Conservation (phyloP, 2,113 vertebrate species). For the Myrmecophaga tridactyla region DNA sequence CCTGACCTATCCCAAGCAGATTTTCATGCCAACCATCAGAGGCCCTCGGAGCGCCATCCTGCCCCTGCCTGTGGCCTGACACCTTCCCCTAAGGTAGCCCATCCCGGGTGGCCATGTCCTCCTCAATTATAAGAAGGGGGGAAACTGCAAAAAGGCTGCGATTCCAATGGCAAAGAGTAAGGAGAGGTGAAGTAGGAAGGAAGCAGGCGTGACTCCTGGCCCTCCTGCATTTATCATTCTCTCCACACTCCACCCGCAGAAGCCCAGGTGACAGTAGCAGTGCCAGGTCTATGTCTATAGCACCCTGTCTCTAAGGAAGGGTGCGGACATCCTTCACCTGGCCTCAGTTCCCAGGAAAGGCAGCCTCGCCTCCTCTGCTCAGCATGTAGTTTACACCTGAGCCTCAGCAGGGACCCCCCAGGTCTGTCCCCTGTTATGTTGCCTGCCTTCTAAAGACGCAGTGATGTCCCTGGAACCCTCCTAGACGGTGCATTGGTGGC, state of each 20-base stretch:
- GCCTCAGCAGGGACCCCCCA: background rate
- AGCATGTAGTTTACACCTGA: background rate
- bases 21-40: background rate
- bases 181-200: background rate
- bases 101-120: background rate
- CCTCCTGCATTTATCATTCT: background rate
- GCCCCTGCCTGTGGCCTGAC: background rate
- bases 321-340: background rate
- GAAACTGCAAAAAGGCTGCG: background rate
- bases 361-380: background rate
- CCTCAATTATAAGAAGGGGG: background rate
- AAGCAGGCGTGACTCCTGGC: background rate
- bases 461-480: background rate
- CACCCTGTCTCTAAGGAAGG: background rate
- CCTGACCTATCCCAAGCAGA: background rate
- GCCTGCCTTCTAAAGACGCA: background rate
- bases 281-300: background rate
- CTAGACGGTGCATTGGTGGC: background rate
- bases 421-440: background rate
- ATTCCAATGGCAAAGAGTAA: background rate
- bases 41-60: background rate
- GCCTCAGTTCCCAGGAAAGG: background rate
- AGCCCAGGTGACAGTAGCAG: rapidly evolving
- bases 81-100: background rate
- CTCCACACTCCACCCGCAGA: background rate